Base-by-base conservation (phyloP, 1,140 invertebrate genomes). In the Microplitis demolitor region DNA sequence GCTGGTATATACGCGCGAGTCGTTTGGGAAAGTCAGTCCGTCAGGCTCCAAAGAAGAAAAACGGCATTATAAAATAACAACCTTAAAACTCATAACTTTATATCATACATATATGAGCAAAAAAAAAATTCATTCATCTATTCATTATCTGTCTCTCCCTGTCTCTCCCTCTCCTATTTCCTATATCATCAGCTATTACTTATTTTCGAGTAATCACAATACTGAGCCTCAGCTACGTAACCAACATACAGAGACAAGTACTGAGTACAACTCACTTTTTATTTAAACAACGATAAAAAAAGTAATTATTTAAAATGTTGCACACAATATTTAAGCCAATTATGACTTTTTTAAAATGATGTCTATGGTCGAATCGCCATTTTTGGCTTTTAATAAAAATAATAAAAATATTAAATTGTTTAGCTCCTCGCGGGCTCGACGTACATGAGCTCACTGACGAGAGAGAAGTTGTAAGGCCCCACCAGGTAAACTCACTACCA, bases 381-480 rank as follows among this genome's bases (percentile, higher is more conserved):
- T 83, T 83, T 83, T 82, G 78, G 79, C 53, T 39, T 78, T 58
- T 45, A 35, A 45, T 45, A 45, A 45, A 45, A 45, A 45, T 45
- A 45, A 45, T 39, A 39, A 39, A 8, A 3, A 39, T 39, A 39
- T 4, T 6, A 45, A 45, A 54, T 39, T 66, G 58, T 66, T 64
- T 33, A 74, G 73, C 76, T 37, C 74, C 76, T 76, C 54, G 53
- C 74, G 74, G 61, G 61, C 79, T 78, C 78, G 77, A 80, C 76
- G 77, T 80, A 75, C 79, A 74, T 82, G 76, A 81, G 77, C 81
- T 81, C 78, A 83, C 81, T 82, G 71, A 73, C 73, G 76, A 80
- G 76, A 66, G 39, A 45, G 39, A 45, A 45, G 56, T 75, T 71
- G 72, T 72, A 31, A 31, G 67, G 54, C 58, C 51, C 66, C 69